Evolutionary conservation across 2,888 invertebrate species (phyloP), one percentile per base, ranked within the genome.

Genomic region (Zeuzera pyrina): DNA sequence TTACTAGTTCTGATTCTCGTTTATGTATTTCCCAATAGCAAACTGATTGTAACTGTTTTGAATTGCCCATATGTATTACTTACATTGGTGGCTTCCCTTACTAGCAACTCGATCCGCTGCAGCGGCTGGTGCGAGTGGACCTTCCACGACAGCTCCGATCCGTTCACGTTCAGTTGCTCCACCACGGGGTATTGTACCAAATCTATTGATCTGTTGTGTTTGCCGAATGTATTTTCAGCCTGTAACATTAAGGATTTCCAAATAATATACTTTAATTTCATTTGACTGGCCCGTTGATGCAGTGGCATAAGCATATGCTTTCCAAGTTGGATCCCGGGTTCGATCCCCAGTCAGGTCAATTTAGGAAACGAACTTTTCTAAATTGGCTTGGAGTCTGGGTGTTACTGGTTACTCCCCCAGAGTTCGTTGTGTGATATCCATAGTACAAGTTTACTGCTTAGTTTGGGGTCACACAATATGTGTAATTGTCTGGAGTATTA

Each of bases 271-370:
- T 50, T 39, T 78, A 79, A 63, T 69, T 70, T 36, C 81, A 81
- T 34, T 78, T 78, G 32, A 68, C 81, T 0, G 62, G 67, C 2
- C 79, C 79, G 24, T 78, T 79, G 51, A 78, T 77, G 0, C 24
- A 25, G 2, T 71, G 68, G 1, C 22, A 29, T 0, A 32, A 34
- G 0, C 79, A 79, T 0, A 49, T 50, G 10, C 79, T 65, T 0
- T 72, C 69, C 11, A 81, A 47, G 47, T 71, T 78, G 36, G 79
- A 79, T 39, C 57, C 49, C 1, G 55, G n/a, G n/a, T n/a, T n/a
- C n/a, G n/a, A n/a, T n/a, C n/a, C n/a, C n/a, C n/a, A n/a, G n/a
- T n/a, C n/a, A n/a, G n/a, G n/a, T n/a, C n/a, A n/a, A n/a, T n/a
- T n/a, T n/a, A n/a, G n/a, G n/a, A n/a, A n/a, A n/a, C n/a, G n/a